Evolutionary conservation across 2,113 vertebrate genomes (phyloP).

Genomic region (Colaptes auratus): DNA sequence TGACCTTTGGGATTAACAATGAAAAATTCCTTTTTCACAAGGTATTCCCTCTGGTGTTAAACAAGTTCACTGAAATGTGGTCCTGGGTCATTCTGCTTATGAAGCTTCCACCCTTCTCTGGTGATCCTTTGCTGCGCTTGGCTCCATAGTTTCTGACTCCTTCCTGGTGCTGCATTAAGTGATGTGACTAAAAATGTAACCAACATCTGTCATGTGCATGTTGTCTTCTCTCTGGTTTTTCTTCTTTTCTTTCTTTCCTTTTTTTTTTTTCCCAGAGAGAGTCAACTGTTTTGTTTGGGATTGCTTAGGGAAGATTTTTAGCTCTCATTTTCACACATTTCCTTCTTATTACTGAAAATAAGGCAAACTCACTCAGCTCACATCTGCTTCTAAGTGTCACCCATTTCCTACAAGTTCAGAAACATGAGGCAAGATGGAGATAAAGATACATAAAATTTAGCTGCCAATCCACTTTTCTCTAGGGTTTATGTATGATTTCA

Average conservation of each 20-base stretch:
- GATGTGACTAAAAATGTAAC: not conserved
- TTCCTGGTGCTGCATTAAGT: not conserved
- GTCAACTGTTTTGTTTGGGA: slow-evolving; percentile 30
- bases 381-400: slow-evolving; percentile 59
- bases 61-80: not conserved
- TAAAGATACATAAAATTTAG: slow-evolving; percentile 22
- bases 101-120: not conserved
- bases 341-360: slow-evolving; percentile 19
- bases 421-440: slow-evolving; percentile 40
- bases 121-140: not conserved
- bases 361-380: not conserved
- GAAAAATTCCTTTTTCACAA: not conserved
- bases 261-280: not conserved
- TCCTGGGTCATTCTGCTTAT: not conserved
- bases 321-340: slow-evolving; percentile 44
- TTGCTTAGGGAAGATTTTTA: slow-evolving; percentile 22
- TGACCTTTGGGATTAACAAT: not conserved
- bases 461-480: slow-evolving; percentile 16
- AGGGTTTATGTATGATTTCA: slow-evolving; percentile 32
- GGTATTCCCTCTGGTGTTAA: not conserved
- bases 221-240: not conserved
- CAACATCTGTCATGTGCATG: not conserved
- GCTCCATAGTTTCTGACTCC: not conserved
- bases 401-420: slow-evolving; percentile 54
- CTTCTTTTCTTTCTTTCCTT: too few relatives aligned